Percentiles rank a stretch among this genome's conserved stretches.
phyloP scores from a whole-genome alignment of 2,113 vertebrate genomes.

The Xerus inauris region DNA sequence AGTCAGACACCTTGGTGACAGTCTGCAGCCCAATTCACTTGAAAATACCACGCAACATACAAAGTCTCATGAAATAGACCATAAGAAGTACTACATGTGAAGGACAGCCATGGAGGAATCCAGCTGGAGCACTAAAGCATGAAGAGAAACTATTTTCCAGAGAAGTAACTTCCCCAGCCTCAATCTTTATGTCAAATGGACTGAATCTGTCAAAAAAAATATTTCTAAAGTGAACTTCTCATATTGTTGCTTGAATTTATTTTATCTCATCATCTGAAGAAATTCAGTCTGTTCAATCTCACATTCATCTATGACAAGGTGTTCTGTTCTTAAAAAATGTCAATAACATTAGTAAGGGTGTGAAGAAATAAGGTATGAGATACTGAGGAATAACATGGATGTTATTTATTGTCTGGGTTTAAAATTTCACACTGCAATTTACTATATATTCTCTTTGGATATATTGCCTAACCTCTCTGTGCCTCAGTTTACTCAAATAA shows the following conservation, averaged over 20 bases:
- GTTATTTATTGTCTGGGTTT: neutral
- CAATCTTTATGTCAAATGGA: neutral
- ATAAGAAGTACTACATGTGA: neutral
- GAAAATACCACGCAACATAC: neutral
- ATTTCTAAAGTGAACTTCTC: neutral
- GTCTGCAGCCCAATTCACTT: conserved; percentile 25
- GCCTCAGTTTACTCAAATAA: conserved; percentile 6
- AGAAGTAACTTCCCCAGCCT: neutral
- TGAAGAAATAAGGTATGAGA: neutral
- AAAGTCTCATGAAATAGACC: neutral
- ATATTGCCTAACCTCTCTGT: neutral
- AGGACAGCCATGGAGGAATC: neutral
- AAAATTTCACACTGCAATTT: neutral
- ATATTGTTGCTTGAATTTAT: neutral
- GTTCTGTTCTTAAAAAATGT: neutral
- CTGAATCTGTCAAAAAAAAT: neutral
- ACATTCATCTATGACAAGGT: neutral
- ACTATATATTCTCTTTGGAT: neutral
- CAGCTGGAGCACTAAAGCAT: neutral
- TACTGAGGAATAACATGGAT: too few relatives aligned
- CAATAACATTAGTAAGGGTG: neutral
- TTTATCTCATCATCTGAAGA: neutral
- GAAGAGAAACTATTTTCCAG: neutral
- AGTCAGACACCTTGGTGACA: conserved; percentile 24
- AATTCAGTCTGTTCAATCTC: neutral